phyloP scores from a whole-genome alignment of 92 coral and sea anemone genomes.

The Bergia puertoricense region DNA sequence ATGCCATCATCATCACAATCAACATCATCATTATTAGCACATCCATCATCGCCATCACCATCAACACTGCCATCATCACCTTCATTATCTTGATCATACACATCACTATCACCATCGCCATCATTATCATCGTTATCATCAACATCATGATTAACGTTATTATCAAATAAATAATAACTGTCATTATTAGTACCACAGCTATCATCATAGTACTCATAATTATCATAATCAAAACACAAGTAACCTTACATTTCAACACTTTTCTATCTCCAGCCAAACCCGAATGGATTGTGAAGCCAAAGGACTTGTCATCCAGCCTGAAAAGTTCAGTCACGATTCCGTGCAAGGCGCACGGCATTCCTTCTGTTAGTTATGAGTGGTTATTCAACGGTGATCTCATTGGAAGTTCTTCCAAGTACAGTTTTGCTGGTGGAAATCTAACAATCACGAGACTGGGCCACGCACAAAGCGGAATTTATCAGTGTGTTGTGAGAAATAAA shows the following conservation, averaged over 20 bases:
- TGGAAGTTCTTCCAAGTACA: conserved; percentile 51
- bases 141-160: background rate
- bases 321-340: conserved; percentile 68
- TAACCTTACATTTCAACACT: background rate
- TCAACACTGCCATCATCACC: background rate
- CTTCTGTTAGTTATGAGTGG: conserved; percentile 76
- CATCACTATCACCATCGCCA: background rate
- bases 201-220: too few species aligned
- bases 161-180: background rate
- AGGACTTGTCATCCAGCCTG: conserved; percentile 70
- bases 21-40: background rate
- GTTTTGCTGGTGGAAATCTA: conserved; percentile 67
- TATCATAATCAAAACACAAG: background rate
- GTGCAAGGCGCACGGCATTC: conserved; percentile 82
- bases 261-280: conserved; percentile 70
- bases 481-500: conserved; percentile 77
- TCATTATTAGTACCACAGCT: too few species aligned
- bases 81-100: background rate
- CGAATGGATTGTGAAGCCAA: conserved; percentile 79
- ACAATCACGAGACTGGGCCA: conserved; percentile 55
- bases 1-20: background rate
- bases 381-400: conserved; percentile 69
- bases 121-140: background rate
- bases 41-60: background rate
- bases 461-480: conserved; percentile 85